Evolutionary conservation across 2,888 invertebrate genomes (phyloP), one percentile per base, ranked within the genome.

Genomic region (Microplitis manilae): DNA sequence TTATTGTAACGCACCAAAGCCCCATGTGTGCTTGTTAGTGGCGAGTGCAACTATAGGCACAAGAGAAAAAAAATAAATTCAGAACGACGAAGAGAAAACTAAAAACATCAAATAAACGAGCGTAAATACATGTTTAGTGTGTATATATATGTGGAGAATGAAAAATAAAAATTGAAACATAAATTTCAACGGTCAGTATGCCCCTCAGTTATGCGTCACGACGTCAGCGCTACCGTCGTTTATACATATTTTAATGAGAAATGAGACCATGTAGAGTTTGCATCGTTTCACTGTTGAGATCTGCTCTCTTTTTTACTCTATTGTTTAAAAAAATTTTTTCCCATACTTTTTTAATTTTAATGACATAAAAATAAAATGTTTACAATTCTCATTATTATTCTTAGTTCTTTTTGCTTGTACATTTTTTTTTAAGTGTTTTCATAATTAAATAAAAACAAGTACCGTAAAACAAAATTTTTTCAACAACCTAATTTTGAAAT

Each of bases 121-220:
- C 50, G 50, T 50, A 13, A 50, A 13, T 5, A 13, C 50, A 50
- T 8, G 9, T 13, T 13, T 13, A 8, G 50, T 50, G 13, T 13
- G 13, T 5, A 50, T 13, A 50, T 1, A 9, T 50, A 50, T 50
- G 74, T 41, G 8, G 30, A 68, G 20, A 40, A 60, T 62, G 78
- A 38, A 68, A 75, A 67, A 78, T 75, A 50, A 79, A 80, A 80
- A 80, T 79, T 80, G 79, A 80, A 79, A 80, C 77, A 79, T 80
- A 80, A 80, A 80, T 80, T 80, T 71, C 61, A n/a, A 70, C 60
- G 71, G 75, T 79, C 77, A 80, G 78, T 77, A 72, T 78, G 73
- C 78, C 67, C 77, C 78, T 78, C 78, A 75, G 77, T 80, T 75
- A 77, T 70, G 61, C 68, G 40, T 61, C 60, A 62, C 76, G 73